phyloP scores from a whole-genome alignment of 1,140 invertebrate species.

The Bombyx mori region ASM3026992v2 NC_085120.1:8786501-8787000 shows the following conservation, averaged over 20 bases:
- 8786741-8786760: slow-evolving; percentile 83
- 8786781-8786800: not conserved
- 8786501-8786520: slow-evolving; percentile 83
- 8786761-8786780: slow-evolving; percentile 65
- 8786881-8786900: no score
- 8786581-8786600: not conserved
- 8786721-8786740: slow-evolving; percentile 84
- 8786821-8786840: no score
- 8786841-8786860: no score
- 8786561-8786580: no score
- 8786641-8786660: slow-evolving; percentile 79
- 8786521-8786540: slow-evolving; percentile 79
- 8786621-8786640: slow-evolving; percentile 78
- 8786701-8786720: slow-evolving; percentile 85
- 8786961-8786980: no score
- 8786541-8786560: slow-evolving; percentile 86
- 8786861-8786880: no score
- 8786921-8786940: no score
- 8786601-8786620: slow-evolving; percentile 63
- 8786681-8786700: slow-evolving; percentile 81
- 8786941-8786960: no score
- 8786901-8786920: no score
- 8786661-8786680: slow-evolving; percentile 83
- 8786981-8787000: no score
- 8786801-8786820: not conserved